A percentile compares a stretch with the other conserved stretches of the same genome.
phyloP scores from a whole-genome alignment of 2,888 invertebrate genomes.

The Chalcis sispes region DNA sequence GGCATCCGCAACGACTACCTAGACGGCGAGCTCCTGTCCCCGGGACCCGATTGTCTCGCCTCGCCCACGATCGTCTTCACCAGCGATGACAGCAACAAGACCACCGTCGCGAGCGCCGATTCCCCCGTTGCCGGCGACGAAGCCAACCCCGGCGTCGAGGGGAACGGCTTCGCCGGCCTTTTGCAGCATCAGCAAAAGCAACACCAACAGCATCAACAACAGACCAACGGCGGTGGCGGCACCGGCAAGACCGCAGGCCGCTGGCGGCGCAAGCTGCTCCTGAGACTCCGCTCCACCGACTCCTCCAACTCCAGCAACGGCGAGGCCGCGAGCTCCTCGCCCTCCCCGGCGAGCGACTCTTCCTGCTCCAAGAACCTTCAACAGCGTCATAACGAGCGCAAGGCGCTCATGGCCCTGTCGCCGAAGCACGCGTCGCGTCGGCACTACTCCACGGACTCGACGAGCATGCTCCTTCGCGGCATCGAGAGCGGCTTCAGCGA shows the following conservation, averaged over 20 bases:
- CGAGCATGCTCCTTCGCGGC: conserved; percentile 67
- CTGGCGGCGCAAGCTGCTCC: conserved; percentile 78
- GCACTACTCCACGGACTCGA: conserved; percentile 53
- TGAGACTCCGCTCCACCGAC: conserved; percentile 77
- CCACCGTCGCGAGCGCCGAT: conserved; percentile 31
- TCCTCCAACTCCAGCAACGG: conserved; percentile 67
- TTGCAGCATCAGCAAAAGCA: conserved; percentile 52
- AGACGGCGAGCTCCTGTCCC: conserved; percentile 70
- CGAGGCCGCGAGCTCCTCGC: conserved; percentile 64
- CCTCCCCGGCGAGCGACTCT: conserved; percentile 64
- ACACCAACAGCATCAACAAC: conserved; percentile 62
- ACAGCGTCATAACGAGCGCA: conserved; percentile 60
- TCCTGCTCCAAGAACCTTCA: conserved; percentile 50
- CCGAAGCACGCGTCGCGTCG: conserved; percentile 45
- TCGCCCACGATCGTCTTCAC: conserved; percentile 60
- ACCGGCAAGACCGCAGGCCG: conserved; percentile 77
- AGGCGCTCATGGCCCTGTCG: conserved; percentile 49
- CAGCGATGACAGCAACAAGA: conserved; percentile 49
- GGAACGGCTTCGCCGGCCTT: conserved; percentile 25
- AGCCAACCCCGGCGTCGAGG: conserved; percentile 34
- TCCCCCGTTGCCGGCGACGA: conserved; percentile 50
- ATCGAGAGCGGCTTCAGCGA: conserved; percentile 69
- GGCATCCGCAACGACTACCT: conserved; percentile 71
- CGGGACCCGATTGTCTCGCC: conserved; percentile 63
- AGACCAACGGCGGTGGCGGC: conserved; percentile 62